Evolutionary conservation across 2,797 vertebrate genomes (phyloP), one percentile per base, ranked within the genome.

Genomic region (Huso huso): DNA sequence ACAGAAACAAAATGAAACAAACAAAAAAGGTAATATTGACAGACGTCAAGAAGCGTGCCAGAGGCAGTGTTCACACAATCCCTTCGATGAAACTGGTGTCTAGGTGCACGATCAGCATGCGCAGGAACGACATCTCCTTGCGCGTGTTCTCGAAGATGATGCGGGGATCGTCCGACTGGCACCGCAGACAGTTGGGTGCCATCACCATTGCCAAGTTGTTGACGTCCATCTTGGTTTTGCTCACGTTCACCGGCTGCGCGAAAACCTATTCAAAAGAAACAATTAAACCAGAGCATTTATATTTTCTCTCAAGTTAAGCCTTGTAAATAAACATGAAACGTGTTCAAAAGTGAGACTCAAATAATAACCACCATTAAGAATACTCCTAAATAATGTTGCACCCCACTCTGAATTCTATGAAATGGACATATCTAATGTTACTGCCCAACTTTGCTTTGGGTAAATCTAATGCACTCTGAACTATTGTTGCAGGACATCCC

Each of bases 121-220:
- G 88, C 1, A 92, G 81, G 48, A 91, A 92, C 67, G 90, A 91
- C 90, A 92, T 91, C 70, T 92, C 90, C 62, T 91, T 91, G 74
- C 90, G 86, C 0, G 90, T 91, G 75, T 92, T 92, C 78, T 92
- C 89, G 66, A 92, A 91, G 75, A 92, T 92, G 63, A 92, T 0
- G 0, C 88, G 86, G 2, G 90, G 90, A 65, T 92, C 90, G 0
- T 92, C 87, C 0, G 90, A 92, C 67, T 90, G 87, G 73, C 90
- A 92, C 69, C 90, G 87, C 73, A 92, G 82, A 65, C 90, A 92
- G 79, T 92, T 92, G 61, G 90, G 90, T 1, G 90, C 90, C 90
- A 92, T 92, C 73, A 92, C 90, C 90, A 92, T 92, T 64, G 90
- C 90, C 71, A 92, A 72, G 72, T 92, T 92, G 74, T 91, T 92